A percentile compares a stretch with the other conserved stretches of the same genome.
Conservation (phyloP, 2,888 invertebrate genomes). For the Chaetogeoica ovagalla region DNA sequence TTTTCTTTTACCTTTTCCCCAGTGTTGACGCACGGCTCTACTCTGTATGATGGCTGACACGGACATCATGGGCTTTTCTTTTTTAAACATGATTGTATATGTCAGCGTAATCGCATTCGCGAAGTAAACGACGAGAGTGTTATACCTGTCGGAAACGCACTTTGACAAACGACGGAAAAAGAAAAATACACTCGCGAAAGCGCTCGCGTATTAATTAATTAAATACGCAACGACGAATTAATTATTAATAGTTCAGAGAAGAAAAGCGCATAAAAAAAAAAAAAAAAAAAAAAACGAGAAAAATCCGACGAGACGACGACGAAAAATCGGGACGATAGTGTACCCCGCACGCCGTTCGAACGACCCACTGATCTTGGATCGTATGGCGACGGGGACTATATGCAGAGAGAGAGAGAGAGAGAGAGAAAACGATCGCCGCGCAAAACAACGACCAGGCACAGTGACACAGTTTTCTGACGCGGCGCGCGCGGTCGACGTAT, state of each 20-base stretch:
- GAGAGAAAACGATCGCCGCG: no score
- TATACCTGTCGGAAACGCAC: no score
- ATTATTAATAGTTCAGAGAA: no score
- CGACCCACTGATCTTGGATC: conserved; percentile 55
- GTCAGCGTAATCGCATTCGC: background rate
- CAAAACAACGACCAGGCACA: background rate
- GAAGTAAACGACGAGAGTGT: no score
- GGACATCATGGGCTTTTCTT: conserved; percentile 84
- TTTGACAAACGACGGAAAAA: no score
- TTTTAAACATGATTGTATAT: conserved; percentile 70
- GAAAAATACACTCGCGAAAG: no score
- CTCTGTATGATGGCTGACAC: conserved; percentile 79
- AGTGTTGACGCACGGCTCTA: conserved; percentile 68
- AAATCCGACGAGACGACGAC: background rate
- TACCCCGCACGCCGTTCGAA: background rate
- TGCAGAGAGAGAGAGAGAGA: no score
- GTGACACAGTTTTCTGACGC: conserved; percentile 48
- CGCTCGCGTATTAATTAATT: no score
- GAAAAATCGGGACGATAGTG: background rate
- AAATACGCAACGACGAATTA: no score
- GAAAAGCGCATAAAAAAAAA: no score
- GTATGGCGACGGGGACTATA: background rate
- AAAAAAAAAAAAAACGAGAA: background rate
- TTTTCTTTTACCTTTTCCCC: conserved; percentile 59
- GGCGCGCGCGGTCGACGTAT: conserved; percentile 10